Base-by-base conservation (phyloP, 2,888 invertebrate species). In the Lycia hirtaria region DNA sequence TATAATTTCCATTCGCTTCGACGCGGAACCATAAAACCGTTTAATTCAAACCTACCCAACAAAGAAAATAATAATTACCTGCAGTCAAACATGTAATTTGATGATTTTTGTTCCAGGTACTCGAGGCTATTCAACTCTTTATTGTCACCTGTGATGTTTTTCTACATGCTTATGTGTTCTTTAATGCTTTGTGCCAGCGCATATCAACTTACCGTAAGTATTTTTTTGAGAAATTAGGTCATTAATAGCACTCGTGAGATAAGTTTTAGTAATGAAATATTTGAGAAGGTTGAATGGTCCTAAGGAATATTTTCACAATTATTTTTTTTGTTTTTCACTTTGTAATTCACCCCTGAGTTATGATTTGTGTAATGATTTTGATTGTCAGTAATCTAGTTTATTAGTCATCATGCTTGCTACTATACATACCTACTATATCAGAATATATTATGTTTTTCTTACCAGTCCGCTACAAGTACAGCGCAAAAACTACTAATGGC, bases 91-190 rank as follows among this genome's bases (percentile, higher is more conserved):
- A 48, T 48, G 30, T 58, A 44, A 58, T 58, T 58, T 41, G 35
- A 12, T 43, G 14, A 35, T 43, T 60, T 66, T 60, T 67, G 62
- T 78, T 78, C 56, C 77, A 89, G 90, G 60, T 69, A 89, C 69
- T 81, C 83, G 28, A 81, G 78, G 65, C 64, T 87, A 45, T 85
- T 88, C 58, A 83, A 89, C 67, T 87, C 87, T 0, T 58, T 89
- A 52, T 62, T 89, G 3, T 89, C 91, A 1, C 91, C 90, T 0
- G 85, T 89, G 2, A 88, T 91, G 88, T 89, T 90, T 60, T 63
- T 88, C 12, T 91, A 90, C 65, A 76, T 89, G 19, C 74, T 88
- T 0, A 81, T 88, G 72, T 87, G 87, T 60, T 85, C 88, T 0
- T 56, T 88, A 22, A 78, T 86, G 85, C 75, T 91, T 17, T 89